phyloP scores from a whole-genome alignment of 2,888 invertebrate species.

The Perizoma flavofasciatum region DNA sequence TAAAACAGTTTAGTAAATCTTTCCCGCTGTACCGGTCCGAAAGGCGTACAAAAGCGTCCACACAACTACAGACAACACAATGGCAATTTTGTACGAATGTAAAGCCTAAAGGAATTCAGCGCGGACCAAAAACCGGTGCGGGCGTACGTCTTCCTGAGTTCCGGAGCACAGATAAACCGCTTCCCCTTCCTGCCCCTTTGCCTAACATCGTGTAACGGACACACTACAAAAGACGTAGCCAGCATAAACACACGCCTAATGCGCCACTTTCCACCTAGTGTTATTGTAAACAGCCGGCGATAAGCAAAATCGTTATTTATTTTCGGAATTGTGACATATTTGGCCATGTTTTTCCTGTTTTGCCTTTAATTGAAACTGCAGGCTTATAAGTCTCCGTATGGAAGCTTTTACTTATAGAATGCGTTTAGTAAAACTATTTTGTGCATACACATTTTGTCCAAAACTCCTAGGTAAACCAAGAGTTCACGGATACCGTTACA shows the following conservation, averaged over 20 bases:
- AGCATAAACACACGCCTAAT: constrained; percentile 62
- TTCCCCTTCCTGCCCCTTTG: constrained; percentile 81
- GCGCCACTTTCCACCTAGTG: constrained; percentile 57
- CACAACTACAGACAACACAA: constrained; percentile 47
- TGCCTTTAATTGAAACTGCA: constrained; percentile 4
- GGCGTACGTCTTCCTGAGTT: constrained; percentile 78
- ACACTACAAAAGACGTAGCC: constrained; percentile 71
- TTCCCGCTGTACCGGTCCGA: constrained; percentile 31
- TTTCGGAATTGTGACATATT: constrained; percentile 21
- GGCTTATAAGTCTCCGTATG: neutral
- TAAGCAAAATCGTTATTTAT: constrained; percentile 39
- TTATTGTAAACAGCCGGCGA: constrained; percentile 40
- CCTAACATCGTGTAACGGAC: constrained; percentile 76
- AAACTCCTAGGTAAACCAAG: too few relatives aligned
- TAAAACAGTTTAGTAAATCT: constrained; percentile 32
- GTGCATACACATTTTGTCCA: neutral
- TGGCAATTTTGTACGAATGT: constrained; percentile 64
- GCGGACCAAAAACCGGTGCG: constrained; percentile 57
- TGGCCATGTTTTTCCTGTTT: constrained; percentile 1
- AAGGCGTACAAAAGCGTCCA: constrained; percentile 38
- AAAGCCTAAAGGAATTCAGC: constrained; percentile 74
- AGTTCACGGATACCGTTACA: constrained; percentile 34
- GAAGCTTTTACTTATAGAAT: too few relatives aligned
- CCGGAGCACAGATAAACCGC: constrained; percentile 81
- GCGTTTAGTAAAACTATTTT: neutral